A percentile compares a stretch with the other conserved stretches of the same genome.
Conservation (phyloP, 1,140 invertebrate genomes). For the Contarinia nasturtii region DNA sequence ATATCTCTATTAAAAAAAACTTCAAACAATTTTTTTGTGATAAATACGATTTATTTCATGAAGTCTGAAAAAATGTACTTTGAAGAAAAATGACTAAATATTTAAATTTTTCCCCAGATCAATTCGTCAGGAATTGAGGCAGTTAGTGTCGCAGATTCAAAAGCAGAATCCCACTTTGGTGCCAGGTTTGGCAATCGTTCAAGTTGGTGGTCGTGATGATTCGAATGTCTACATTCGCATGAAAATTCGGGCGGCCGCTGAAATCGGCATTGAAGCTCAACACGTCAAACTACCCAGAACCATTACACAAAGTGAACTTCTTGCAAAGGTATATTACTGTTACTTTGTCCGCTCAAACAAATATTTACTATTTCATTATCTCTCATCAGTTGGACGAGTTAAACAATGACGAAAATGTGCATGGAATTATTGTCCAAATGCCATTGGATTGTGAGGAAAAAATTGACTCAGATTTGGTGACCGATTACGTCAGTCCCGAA, state of each 20-base stretch:
- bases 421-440: slow-evolving; percentile 97
- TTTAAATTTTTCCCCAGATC: slow-evolving; percentile 35
- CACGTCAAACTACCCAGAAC: slow-evolving; percentile 66
- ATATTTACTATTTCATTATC: too few relatives aligned
- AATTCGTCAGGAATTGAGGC: slow-evolving; percentile 45
- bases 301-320: slow-evolving; percentile 58
- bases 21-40: too few relatives aligned
- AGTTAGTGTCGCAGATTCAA: slow-evolving; percentile 40
- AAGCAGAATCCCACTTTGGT: slow-evolving; percentile 37
- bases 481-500: slow-evolving; percentile 61
- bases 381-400: slow-evolving; percentile 56
- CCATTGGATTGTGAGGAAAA: slow-evolving; percentile 65
- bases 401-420: slow-evolving; percentile 65
- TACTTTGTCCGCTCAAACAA: too few relatives aligned
- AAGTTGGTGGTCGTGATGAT: slow-evolving; percentile 87
- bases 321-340: slow-evolving; percentile 28
- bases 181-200: slow-evolving; percentile 65
- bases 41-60: too few relatives aligned
- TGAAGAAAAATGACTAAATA: too few relatives aligned
- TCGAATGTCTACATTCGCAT: slow-evolving; percentile 98
- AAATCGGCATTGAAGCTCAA: slow-evolving; percentile 73
- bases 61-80: too few relatives aligned
- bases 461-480: slow-evolving; percentile 74
- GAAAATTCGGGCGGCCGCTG: slow-evolving; percentile 82
- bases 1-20: too few relatives aligned